Base-by-base conservation (phyloP, 2,797 vertebrate species). In the Poecile montanus region DNA sequence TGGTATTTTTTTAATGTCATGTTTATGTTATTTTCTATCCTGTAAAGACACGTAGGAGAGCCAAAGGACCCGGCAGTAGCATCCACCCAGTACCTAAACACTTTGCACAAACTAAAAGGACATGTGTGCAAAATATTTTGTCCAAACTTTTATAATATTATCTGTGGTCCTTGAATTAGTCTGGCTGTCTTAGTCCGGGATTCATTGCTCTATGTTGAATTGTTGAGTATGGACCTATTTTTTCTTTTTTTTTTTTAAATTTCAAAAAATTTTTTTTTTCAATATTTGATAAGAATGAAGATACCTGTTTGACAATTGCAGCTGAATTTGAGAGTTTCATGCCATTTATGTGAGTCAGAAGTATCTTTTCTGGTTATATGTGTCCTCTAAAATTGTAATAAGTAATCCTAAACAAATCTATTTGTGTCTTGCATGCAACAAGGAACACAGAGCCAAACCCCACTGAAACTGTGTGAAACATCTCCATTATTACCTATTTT, bases 401-500 rank as follows among this genome's bases (percentile, higher is more conserved):
- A 77, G 18, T 30, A 21, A 79, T 25, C 48, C 26, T 34, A 63
- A 84, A 86, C 40, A 88, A 61, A 79, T 50, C 3, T 78, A 2
- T 50, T 70, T 60, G 16, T 65, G 34, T 50, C 42, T 81, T 60
- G 25, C 2, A 2, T 23, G 56, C 63, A 86, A 73, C 27, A 71
- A 63, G 27, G 23, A 92, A 61, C 11, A 88, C 11, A 65, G 45
- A 82, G 16, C 32, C 66, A 91, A 91, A 86, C 2, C 7, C 11
- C 34, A 79, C 22, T 47, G 51, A 76, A 95, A 84, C 11, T 2
- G 4, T 53, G 57, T 29, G 15, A 85, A 84, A 34, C 7, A 73
- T 82, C 63, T 94, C 63, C 63, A 79, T 65, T 84, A 75, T 84
- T 70, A 90, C 10, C 62, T 78, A 27, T 40, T 96, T 91, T 82